A percentile compares a stretch with the other conserved stretches of the same genome.
phyloP scores from a whole-genome alignment of 1,140 invertebrate species.

The Drosophila melanica region DNA sequence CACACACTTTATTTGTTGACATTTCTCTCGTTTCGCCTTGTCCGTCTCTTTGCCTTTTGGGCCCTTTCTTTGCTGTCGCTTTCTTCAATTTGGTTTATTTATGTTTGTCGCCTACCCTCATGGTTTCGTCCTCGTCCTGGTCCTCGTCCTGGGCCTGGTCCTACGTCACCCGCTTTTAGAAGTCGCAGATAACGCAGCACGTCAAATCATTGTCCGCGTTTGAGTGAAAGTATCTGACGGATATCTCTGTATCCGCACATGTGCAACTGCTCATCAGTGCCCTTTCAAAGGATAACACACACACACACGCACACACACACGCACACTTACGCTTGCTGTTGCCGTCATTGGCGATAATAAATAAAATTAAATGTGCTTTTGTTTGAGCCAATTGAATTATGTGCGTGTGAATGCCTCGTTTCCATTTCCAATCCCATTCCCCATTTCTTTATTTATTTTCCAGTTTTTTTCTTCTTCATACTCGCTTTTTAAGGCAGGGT shows the following conservation, averaged over 20 bases:
- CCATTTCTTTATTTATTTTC: conserved; percentile 12
- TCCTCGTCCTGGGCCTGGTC: conserved; percentile 6
- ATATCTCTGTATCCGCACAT: conserved; percentile 45
- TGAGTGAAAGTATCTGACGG: conserved; percentile 74
- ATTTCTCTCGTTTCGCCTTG: conserved; percentile 42
- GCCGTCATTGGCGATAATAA: conserved; percentile 58
- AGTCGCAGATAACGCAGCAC: conserved; percentile 50
- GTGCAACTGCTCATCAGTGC: conserved; percentile 56
- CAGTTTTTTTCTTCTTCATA: conserved; percentile 13
- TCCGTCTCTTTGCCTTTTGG: conserved; percentile 14
- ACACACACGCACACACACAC: conserved; percentile 22
- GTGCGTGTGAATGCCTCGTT: conserved; percentile 75
- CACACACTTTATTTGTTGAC: conserved; percentile 77
- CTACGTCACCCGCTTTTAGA: conserved; percentile 32
- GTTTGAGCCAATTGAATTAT: conserved; percentile 81
- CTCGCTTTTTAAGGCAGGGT: neutral
- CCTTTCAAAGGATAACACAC: conserved; percentile 49
- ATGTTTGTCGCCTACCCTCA: conserved; percentile 52
- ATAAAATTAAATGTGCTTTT: conserved; percentile 82
- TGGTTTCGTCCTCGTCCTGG: neutral
- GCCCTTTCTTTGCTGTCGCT: conserved; percentile 53
- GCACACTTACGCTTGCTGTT: conserved; percentile 9
- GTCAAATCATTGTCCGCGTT: conserved; percentile 70
- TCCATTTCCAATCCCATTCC: conserved; percentile 20
- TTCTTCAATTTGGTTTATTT: conserved; percentile 70